phyloP scores from a whole-genome alignment of 2,888 invertebrate genomes.

The Acrobasis repandana region DNA sequence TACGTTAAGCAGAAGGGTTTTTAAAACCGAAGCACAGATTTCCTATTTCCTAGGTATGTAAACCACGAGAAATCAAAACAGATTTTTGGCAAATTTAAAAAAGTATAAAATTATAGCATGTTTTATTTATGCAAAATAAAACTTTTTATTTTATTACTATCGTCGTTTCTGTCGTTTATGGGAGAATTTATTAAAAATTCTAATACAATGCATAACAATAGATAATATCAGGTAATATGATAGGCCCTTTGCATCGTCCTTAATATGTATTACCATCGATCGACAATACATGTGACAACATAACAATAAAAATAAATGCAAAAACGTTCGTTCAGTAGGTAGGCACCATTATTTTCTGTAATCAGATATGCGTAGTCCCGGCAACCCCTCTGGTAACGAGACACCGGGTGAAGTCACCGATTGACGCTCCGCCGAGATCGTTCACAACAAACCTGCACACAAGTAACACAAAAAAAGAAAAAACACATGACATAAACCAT shows the following conservation, averaged over 20 bases:
- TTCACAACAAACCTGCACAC: slow-evolving; percentile 19
- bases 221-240: not conserved
- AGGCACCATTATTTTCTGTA: slow-evolving; percentile 9
- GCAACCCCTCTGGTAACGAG: slow-evolving; percentile 21
- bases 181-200: slow-evolving; percentile 4
- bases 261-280: not conserved
- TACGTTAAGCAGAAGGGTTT: too few relatives aligned
- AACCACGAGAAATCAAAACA: too few relatives aligned
- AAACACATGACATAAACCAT: slow-evolving; percentile 57
- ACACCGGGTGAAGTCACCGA: slow-evolving; percentile 17
- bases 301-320: slow-evolving; percentile 20
- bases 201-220: slow-evolving; percentile 1
- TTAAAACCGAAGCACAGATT: too few relatives aligned
- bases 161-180: too few relatives aligned
- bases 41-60: too few relatives aligned
- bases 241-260: not conserved
- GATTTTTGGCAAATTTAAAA: too few relatives aligned
- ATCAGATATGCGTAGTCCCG: slow-evolving; percentile 20
- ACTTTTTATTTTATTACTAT: too few relatives aligned
- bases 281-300: slow-evolving; percentile 12
- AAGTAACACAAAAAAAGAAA: slow-evolving; percentile 37
- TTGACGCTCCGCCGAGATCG: slow-evolving; percentile 12
- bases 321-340: not conserved
- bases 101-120: too few relatives aligned
- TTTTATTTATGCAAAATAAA: not conserved